Base-by-base conservation (phyloP, 2,888 invertebrate species). In the Idaea aversata region DNA sequence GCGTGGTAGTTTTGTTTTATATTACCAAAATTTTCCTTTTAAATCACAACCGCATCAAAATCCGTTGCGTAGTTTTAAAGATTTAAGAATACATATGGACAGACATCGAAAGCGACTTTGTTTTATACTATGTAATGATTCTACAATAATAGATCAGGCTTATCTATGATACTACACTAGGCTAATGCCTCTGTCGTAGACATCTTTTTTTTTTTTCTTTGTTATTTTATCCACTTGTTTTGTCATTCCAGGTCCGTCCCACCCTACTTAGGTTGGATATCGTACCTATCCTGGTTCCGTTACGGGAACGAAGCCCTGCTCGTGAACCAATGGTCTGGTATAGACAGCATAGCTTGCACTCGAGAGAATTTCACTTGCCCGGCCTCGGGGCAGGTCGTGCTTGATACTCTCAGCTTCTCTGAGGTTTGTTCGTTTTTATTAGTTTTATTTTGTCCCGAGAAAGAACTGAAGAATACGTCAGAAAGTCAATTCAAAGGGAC, bases 281-380 rank as follows among this genome's bases (percentile, higher is more conserved):
- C 97, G 0, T 97, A 97, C 85, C 87, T 98, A 15, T 98, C 98
- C 0, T 98, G 98, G 98, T 98, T 98, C 89, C 95, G 96, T 65
- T 98, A 98, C 86, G 97, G 97, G 36, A 98, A 98, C 86, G 98
- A 98, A 85, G 97, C 97, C 0, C 88, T 98, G 16, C 91, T 97
- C 64, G 95, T 98, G 65, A 98, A 98, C 91, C 98, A 98, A 82
- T 98, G 98, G 98, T 85, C 94, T 0, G 95, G 96, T 61, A 94
- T 98, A 13, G 95, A 95, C 5, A 91, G 94, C 75, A 98, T 98
- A 75, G 94, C 94, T 0, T 98, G 97, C 81, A 95, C 95, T 0
- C 88, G 94, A 36, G 94, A 94, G 72, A 96, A 96, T 88, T 94
- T 95, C 63, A 96, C 97, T 3, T 97, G 98, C 77, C 97, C 96